Base-by-base conservation (phyloP, 2,888 invertebrate species). In the Eupithecia exiguata region DNA sequence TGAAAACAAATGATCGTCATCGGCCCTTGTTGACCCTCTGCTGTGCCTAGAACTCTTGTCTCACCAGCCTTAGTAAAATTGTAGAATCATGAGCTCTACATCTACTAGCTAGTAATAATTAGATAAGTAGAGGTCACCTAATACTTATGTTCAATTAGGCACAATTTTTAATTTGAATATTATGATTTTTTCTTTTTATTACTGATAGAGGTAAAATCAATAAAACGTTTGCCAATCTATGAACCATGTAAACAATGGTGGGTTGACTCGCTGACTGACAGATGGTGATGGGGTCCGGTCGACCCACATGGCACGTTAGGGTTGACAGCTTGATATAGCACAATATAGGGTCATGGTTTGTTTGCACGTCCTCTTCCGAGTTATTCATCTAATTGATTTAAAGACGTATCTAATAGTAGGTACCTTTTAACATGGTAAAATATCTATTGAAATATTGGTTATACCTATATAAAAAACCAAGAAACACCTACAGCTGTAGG, bases 181-280 rank as follows among this genome's bases (percentile, higher is more conserved):
- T 43, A 18, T 43, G 43, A 16, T 16, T 18, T 18, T 38, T 68
- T 25, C 21, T 4, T 68, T 72, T 49, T 21, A n/a, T 0, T 35
- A 38, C 16, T 40, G n/a, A 38, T 18, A 25, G 70, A 53, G n/a
- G 21, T 58, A 25, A 73, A 68, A 69, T 76, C 72, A 71, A 77
- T 77, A 69, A 72, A 66, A 71, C 69, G 68, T 75, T 71, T 75
- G 74, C 70, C 79, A 75, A 76, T 72, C 58, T 75, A 69, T 74
- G 68, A 69, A 70, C 70, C 78, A 78, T 77, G 78, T 79, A 79
- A 80, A 79, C 77, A 79, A 66, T 68, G 49, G 72, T 62, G 70
- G 70, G 75, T 70, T 71, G 78, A 77, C 76, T 77, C 84, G 81
- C 78, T 86, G 81, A 83, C 82, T 87, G 89, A 88, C 89, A 89